Percentiles rank a stretch among this genome's conserved stretches.
phyloP scores from a whole-genome alignment of 2,797 vertebrate species.

The Ctenosaura bakeri region DNA sequence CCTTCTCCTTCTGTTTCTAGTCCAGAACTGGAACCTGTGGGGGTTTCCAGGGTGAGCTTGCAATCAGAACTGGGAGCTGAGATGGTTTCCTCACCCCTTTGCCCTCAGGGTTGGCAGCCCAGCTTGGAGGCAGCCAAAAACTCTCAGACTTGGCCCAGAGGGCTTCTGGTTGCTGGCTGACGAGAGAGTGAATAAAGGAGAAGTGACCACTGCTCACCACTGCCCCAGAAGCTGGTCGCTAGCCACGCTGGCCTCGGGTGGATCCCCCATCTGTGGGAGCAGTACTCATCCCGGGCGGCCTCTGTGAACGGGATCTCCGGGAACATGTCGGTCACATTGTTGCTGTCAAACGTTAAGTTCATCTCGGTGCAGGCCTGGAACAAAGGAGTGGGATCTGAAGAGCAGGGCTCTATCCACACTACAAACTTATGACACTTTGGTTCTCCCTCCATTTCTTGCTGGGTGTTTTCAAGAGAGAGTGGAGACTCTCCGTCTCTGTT shows the following conservation, averaged over 20 bases:
- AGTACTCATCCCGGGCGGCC: conserved; percentile 83
- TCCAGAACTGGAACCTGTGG: no score
- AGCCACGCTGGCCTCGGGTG: conserved; percentile 86
- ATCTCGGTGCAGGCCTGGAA: conserved; percentile 93
- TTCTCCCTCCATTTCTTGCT: no score
- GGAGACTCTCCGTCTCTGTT: no score
- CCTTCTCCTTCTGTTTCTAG: no score
- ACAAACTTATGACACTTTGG: no score
- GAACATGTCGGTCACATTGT: conserved; percentile 93
- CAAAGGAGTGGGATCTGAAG: background rate
- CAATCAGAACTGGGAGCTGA: no score
- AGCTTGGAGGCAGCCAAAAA: background rate
- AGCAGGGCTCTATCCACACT: no score
- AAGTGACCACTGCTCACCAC: conserved; percentile 76
- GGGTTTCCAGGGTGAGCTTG: no score
- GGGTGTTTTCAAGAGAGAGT: no score
- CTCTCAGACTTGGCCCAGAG: no score
- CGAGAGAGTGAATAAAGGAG: background rate
- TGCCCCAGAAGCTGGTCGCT: conserved; percentile 87
- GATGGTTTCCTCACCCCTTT: no score
- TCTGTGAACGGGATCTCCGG: conserved; percentile 87
- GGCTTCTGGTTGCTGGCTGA: background rate
- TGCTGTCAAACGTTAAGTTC: conserved; percentile 89
- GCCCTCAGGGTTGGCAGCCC: no score
- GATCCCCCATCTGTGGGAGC: conserved; percentile 87